A percentile compares a stretch with the other conserved stretches of the same genome.
Conservation (phyloP, 2,113 vertebrate species). For the Monopterus albus region DNA sequence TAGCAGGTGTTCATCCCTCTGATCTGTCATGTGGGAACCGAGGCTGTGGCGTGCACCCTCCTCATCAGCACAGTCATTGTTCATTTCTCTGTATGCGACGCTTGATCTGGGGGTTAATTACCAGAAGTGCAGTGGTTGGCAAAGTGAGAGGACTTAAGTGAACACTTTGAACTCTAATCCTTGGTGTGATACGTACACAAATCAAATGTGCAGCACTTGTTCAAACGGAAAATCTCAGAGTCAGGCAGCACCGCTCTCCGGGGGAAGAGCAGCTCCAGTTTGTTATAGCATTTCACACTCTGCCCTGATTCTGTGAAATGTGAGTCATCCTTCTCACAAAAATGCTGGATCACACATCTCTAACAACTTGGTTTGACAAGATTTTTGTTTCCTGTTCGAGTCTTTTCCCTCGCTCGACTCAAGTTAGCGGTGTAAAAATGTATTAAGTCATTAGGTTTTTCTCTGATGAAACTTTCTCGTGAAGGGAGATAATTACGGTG, state of each 20-base stretch:
- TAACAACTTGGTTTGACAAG: constrained; percentile 28
- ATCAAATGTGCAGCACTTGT: constrained; percentile 73
- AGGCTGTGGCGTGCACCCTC: constrained; percentile 57
- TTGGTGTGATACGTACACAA: constrained; percentile 67
- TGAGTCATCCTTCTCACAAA: constrained; percentile 62
- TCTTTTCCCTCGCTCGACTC: constrained; percentile 6
- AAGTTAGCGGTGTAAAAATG: constrained; percentile 15
- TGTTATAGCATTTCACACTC: constrained; percentile 68
- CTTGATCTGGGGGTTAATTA: constrained; percentile 79
- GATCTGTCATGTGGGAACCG: constrained; percentile 65
- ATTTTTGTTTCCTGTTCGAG: constrained; percentile 36
- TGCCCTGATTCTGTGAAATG: constrained; percentile 67
- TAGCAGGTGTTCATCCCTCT: constrained; percentile 68
- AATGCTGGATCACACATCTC: constrained; percentile 53
- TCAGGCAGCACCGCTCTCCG: constrained; percentile 54
- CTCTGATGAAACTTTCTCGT: constrained; percentile 32
- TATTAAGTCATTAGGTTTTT: constrained; percentile 32
- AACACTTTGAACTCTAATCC: constrained; percentile 81
- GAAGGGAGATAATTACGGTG: constrained; percentile 56
- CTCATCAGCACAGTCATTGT: constrained; percentile 76
- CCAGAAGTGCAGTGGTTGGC: constrained; percentile 76
- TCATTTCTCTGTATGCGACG: constrained; percentile 67
- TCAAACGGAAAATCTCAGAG: constrained; percentile 65
- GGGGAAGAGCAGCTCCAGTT: constrained; percentile 62
- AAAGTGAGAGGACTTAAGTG: constrained; percentile 76